These are phyloP conservation scores for Procavia capensis DNA, from an alignment of 2,113 vertebrate species.

Conservation along the genomic window DNA sequence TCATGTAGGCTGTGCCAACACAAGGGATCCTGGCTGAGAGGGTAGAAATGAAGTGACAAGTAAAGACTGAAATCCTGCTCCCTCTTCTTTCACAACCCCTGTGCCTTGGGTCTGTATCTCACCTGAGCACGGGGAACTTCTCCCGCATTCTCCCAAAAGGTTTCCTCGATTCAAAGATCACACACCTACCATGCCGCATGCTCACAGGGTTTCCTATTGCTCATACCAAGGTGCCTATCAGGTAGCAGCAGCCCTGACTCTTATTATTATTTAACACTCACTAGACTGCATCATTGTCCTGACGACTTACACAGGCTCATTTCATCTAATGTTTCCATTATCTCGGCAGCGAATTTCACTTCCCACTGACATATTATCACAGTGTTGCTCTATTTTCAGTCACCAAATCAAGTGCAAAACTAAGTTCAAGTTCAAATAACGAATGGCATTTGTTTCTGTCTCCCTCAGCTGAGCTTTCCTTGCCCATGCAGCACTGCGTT, in stretches of 20 bases:
- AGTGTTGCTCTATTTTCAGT: background rate
- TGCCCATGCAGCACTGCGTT: background rate
- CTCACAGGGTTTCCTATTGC: background rate
- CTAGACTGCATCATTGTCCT: slow-evolving; percentile 15
- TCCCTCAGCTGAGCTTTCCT: background rate
- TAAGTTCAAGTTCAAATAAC: background rate
- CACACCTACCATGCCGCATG: fast-evolving
- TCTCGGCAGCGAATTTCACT: slow-evolving; percentile 3
- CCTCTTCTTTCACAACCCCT: fast-evolving
- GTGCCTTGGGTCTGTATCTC: background rate
- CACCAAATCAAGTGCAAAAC: background rate
- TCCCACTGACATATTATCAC: background rate
- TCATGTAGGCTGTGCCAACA: background rate
- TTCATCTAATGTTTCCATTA: slow-evolving; percentile 25
- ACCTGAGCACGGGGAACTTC: background rate
- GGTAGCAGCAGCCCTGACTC: background rate
- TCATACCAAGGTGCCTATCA: background rate
- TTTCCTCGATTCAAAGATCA: background rate
- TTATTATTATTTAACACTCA: background rate
- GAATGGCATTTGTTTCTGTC: background rate
- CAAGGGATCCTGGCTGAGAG: background rate
- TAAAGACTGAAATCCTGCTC: background rate
- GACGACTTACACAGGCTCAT: slow-evolving; percentile 1
- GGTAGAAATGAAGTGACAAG: fast-evolving
- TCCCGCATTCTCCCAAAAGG: background rate